Evolutionary conservation across 2,797 vertebrate species (phyloP), one percentile per base, ranked within the genome.

Genomic region (Hyperoplus immaculatus): DNA sequence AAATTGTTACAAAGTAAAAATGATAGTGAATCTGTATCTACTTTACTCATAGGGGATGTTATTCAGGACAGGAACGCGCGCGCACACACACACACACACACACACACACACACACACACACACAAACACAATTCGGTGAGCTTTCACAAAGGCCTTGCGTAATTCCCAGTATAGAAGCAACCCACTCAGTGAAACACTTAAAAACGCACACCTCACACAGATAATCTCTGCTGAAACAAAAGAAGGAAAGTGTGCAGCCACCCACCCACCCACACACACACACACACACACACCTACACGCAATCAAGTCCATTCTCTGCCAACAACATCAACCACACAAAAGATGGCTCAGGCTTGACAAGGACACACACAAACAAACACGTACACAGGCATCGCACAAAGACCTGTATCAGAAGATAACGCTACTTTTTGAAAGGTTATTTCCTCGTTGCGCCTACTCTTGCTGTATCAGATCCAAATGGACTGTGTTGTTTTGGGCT

Each of bases 191-290:
- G 54, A 72, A 62, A 74, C 68, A 69, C 72, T 74, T 8, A 45
- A 57, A 58, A 56, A 80, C 72, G 51, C 57, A 61, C 81, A 78
- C 60, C 74, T 83, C 71, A 54, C 68, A 80, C 10, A 61, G 57
- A 76, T 78, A 78, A 78, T 66, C 70, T 81, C 78, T 72, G 58
- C 59, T 36, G 63, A 83, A 77, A 72, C 43, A 70, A 66, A 59
- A 76, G 59, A 68, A 70, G 64, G 53, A 83, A 50, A 77, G 29
- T 51, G 39, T 69, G 65, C 72, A 70, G n/a, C 54, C 67, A 51
- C 69, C 69, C 63, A 43, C 75, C 62, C 63, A 43, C 75, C 39
- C 58, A 64, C 67, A 51, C 69, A 65, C 63, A 43, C 75, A 42
- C 58, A 64, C 67, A 51, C 69, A 65, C 63, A 43, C 75, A 42